phyloP scores from a whole-genome alignment of 2,797 vertebrate genomes.

The Glossophaga mutica region DNA sequence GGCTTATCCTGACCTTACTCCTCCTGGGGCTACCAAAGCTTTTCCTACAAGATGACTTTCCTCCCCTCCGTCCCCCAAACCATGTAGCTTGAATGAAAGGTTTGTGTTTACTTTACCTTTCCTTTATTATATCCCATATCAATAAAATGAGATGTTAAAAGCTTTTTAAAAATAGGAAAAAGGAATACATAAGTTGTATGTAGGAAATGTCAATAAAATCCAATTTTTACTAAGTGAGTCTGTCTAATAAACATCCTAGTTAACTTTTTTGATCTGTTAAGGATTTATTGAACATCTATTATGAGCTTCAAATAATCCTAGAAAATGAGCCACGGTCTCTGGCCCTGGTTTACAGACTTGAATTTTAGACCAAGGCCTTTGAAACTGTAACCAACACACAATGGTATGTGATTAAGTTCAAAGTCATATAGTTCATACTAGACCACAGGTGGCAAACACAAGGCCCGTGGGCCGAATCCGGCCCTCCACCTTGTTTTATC shows the following conservation, averaged over 20 bases:
- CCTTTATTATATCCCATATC: conserved; percentile 57
- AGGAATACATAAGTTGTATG: not conserved
- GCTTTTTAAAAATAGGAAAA: not conserved
- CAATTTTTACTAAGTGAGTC: not conserved
- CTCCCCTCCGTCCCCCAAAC: not conserved
- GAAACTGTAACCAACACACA: not conserved
- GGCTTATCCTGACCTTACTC: not conserved
- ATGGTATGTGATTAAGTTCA: not conserved
- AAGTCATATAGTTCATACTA: not conserved
- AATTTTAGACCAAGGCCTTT: not conserved
- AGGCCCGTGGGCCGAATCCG: too few relatives aligned
- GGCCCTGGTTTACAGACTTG: not conserved
- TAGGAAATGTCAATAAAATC: not conserved
- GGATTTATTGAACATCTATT: not conserved
- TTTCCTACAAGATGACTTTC: conserved; percentile 56
- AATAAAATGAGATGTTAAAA: not conserved
- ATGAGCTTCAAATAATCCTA: not conserved
- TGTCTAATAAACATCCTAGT: not conserved
- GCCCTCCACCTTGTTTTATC: too few relatives aligned
- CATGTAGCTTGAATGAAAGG: conserved; percentile 48
- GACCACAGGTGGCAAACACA: too few relatives aligned
- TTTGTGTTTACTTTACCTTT: conserved; percentile 54
- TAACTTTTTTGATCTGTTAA: not conserved
- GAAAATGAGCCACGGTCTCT: not conserved
- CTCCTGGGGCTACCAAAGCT: conserved; percentile 46